Evolutionary conservation across 2,797 vertebrate genomes (phyloP).

Genomic region (Astyanax mexicanus): DNA sequence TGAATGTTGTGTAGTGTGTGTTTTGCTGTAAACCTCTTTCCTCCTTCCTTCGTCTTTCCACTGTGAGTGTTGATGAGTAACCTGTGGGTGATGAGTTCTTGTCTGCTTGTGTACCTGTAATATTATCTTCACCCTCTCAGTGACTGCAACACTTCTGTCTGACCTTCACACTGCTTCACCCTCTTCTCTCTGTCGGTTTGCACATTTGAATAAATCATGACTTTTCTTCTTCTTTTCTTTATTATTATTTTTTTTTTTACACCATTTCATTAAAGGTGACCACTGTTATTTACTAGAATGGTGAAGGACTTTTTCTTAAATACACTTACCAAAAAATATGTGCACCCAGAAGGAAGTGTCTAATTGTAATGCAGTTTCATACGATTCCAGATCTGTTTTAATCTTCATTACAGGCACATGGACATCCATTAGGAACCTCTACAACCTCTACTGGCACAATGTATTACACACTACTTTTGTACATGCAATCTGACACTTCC

Average conservation of each 20-base stretch:
- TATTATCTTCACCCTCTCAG: constrained; percentile 22
- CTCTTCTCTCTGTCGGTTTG: constrained; percentile 54
- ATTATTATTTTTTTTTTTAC: too few relatives aligned
- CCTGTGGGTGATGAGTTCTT: constrained; percentile 20
- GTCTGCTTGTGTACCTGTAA: constrained; percentile 16
- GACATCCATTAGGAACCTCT: too few relatives aligned
- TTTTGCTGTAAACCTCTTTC: constrained; percentile 51
- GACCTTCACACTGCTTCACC: constrained; percentile 27
- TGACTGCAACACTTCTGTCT: constrained; percentile 7
- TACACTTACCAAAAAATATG: too few relatives aligned
- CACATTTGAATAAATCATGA: constrained; percentile 69
- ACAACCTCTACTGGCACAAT: too few relatives aligned
- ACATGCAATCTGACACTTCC: too few relatives aligned
- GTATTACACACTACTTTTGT: too few relatives aligned
- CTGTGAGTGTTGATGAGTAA: constrained; percentile 44
- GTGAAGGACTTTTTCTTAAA: neutral
- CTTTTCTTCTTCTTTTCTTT: too few relatives aligned
- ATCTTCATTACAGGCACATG: too few relatives aligned
- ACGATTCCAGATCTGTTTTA: too few relatives aligned
- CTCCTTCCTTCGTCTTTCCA: constrained; percentile 28
- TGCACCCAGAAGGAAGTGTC: too few relatives aligned
- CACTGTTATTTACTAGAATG: neutral
- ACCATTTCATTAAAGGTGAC: constrained; percentile 17
- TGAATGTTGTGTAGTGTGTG: constrained; percentile 49
- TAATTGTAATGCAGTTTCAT: too few relatives aligned